phyloP scores from a whole-genome alignment of 2,888 invertebrate species.

The Agrochola lota region DNA sequence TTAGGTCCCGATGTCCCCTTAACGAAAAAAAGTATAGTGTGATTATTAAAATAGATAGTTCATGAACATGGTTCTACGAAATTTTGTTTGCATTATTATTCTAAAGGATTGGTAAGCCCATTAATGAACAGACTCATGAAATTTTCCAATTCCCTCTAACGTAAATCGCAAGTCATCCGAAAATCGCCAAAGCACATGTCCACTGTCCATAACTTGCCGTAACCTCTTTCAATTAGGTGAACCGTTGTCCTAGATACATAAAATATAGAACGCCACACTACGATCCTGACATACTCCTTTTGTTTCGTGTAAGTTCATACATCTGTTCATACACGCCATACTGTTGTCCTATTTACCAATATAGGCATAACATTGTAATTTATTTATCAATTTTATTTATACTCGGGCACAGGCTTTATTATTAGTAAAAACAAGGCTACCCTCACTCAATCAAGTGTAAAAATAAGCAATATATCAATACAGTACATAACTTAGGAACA shows the following conservation, averaged over 20 bases:
- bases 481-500: conserved; percentile 39
- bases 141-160: too few relatives aligned
- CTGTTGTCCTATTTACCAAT: background rate
- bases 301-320: too few relatives aligned
- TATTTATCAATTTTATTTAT: background rate
- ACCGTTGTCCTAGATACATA: too few relatives aligned
- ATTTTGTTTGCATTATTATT: background rate
- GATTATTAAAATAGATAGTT: too few relatives aligned
- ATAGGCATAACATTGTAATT: background rate
- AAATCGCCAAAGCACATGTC: background rate
- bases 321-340: background rate
- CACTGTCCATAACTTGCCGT: background rate
- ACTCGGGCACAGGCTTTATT: background rate
- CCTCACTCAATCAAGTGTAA: conserved; percentile 22
- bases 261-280: too few relatives aligned
- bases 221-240: background rate
- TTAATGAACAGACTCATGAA: background rate
- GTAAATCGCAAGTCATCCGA: too few relatives aligned
- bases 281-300: too few relatives aligned
- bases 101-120: too few relatives aligned
- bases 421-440: background rate
- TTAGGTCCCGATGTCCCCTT: too few relatives aligned
- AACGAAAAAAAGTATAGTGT: background rate
- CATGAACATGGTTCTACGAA: background rate
- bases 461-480: conserved; percentile 35